A percentile compares a stretch with the other conserved stretches of the same genome.
Evolutionary conservation across 2,888 invertebrate species (phyloP).

Genomic region (Mongoloraphidia duomilia): DNA sequence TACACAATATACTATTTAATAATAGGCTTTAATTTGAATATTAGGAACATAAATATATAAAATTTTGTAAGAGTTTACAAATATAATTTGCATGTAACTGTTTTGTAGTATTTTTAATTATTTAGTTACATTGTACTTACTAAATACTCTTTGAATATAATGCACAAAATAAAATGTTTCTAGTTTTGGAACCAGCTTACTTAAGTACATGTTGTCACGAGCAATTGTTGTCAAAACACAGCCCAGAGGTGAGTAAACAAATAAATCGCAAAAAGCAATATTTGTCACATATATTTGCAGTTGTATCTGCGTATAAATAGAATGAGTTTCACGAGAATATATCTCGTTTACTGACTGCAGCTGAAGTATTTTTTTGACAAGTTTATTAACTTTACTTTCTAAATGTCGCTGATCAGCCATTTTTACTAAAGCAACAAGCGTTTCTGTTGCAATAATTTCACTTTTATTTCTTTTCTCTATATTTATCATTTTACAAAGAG

Average conservation of each 20-base stretch:
- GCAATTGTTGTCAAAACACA: constrained; percentile 1
- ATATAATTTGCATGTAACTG: no score
- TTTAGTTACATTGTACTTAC: neutral
- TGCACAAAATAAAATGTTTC: neutral
- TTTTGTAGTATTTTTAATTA: no score
- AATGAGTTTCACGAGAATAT: constrained; percentile 6
- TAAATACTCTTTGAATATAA: neutral
- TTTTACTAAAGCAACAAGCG: constrained; percentile 6
- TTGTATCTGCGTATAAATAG: constrained; percentile 9
- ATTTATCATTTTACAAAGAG: constrained; percentile 8
- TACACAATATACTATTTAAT: no score
- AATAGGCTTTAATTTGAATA: no score
- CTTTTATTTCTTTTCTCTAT: constrained; percentile 9
- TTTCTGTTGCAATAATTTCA: constrained; percentile 11
- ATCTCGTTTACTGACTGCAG: constrained; percentile 10
- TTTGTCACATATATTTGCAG: constrained; percentile 9
- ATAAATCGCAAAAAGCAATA: constrained; percentile 8
- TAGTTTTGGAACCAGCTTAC: neutral
- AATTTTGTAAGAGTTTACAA: no score
- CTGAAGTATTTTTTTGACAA: constrained; percentile 7
- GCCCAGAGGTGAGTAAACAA: constrained; percentile 4
- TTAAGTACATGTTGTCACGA: neutral
- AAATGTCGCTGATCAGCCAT: constrained; percentile 5
- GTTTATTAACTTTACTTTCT: constrained; percentile 6
- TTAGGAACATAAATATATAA: no score